phyloP scores from a whole-genome alignment of 2,888 invertebrate genomes.

The Drosophila siamana region DNA sequence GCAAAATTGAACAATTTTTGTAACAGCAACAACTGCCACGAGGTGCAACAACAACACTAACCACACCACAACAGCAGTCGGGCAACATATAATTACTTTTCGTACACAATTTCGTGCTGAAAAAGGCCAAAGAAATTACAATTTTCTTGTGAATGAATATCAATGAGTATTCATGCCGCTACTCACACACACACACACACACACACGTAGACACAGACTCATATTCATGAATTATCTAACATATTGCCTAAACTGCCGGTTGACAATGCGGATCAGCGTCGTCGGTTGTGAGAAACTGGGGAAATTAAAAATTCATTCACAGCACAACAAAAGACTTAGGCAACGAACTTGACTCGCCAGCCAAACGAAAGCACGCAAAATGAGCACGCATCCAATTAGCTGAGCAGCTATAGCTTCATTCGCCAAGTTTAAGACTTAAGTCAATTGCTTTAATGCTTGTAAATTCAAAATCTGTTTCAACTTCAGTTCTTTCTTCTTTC shows the following conservation, averaged over 20 bases:
- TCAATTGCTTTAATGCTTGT: not conserved
- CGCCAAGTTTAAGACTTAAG: not conserved
- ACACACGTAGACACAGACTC: too few relatives aligned
- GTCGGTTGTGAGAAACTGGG: conserved; percentile 45
- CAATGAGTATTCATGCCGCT: conserved; percentile 16
- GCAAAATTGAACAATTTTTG: conserved; percentile 62
- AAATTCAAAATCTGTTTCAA: not conserved
- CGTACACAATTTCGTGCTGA: conserved; percentile 27
- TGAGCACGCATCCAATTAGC: conserved; percentile 34
- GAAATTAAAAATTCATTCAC: conserved; percentile 61
- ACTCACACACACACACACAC: too few relatives aligned
- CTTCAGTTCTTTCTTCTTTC: too few relatives aligned
- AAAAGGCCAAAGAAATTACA: conserved; percentile 25
- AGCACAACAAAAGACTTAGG: conserved; percentile 77
- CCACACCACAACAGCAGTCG: conserved; percentile 7
- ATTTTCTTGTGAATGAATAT: conserved; percentile 32
- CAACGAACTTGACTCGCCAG: conserved; percentile 65
- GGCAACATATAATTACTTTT: conserved; percentile 41
- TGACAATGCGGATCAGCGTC: conserved; percentile 26
- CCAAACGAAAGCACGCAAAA: conserved; percentile 16
- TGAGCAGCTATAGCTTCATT: conserved; percentile 4
- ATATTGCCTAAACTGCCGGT: conserved; percentile 32
- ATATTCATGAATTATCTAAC: conserved; percentile 41
- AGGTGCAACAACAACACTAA: conserved; percentile 9
- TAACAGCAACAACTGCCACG: conserved; percentile 11